Base-by-base conservation (phyloP, 2,113 vertebrate genomes). In the Aplodontia rufa region DNA sequence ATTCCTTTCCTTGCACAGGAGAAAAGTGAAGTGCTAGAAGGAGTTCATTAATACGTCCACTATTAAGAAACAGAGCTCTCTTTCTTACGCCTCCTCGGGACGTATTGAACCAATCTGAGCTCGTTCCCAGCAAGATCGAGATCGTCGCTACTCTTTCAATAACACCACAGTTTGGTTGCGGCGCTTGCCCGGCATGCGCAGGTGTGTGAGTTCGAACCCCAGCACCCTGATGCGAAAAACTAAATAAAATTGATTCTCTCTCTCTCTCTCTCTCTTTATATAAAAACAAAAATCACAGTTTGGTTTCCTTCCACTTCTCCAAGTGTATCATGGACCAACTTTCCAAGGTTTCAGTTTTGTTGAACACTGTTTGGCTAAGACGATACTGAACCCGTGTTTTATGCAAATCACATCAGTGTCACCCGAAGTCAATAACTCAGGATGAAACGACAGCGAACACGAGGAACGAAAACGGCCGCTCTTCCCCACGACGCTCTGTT, bases 401-500 rank as follows among this genome's bases (percentile, higher is more conserved):
- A 96, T 76, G 28, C 40, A 93, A 76, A 94, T 84, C 35, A 10
- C 75, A 66, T 53, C 71, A 49, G 22, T 62, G 28, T 10, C 58
- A 88, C 72, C 40, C 40, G 28, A 68, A 72, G 82, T 51, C 74
- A 60, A 60, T 91, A 94, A 94, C 60, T 95, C 72, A 89, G 35
- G 69, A 78, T 40, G 26, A 49, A 83, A 96, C 69, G 78, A 37
- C 2, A 94, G 28, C 58, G 17, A 79, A 49, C 87, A 24, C 2
- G 17, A 92, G 35, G 35, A 64, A 69, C 72, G 72, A 64, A 95
- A 95, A 86, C 6, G 26, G 71, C 76, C 55, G 69, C 4, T 87
- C 20, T 24, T 60, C 32, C 8, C 16, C 19, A 53, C 11, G 83
- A 60, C 19, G 35, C 19, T 84, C 37, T 40, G 10, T 75, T 92